Evolutionary conservation across 1,140 invertebrate species (phyloP).

Genomic region (Cydia pomonella): DNA sequence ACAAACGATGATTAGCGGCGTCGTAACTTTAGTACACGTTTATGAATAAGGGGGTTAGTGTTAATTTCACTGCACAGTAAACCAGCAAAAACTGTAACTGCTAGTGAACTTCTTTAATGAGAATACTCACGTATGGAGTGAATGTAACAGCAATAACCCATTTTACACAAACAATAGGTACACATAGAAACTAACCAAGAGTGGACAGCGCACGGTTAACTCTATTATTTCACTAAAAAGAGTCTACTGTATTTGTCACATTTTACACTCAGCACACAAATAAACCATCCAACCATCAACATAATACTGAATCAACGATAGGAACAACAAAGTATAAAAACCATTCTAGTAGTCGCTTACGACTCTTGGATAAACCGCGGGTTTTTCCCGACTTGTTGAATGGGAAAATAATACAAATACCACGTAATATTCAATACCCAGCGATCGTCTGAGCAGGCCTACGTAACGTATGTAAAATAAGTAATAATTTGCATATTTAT

Average conservation of each 20-base stretch:
- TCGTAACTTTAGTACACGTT: too few relatives aligned
- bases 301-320: slow-evolving; percentile 13
- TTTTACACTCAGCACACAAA: not conserved
- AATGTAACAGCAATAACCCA: slow-evolving; percentile 16
- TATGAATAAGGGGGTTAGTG: too few relatives aligned
- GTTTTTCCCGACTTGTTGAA: slow-evolving; percentile 16
- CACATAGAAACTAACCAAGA: not conserved
- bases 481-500: not conserved
- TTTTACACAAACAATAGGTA: slow-evolving; percentile 1
- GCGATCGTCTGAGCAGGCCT: not conserved
- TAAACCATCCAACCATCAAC: not conserved
- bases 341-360: not conserved
- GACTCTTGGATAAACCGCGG: slow-evolving; percentile 21
- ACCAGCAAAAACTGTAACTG: not conserved
- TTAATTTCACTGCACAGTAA: not conserved
- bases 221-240: not conserved
- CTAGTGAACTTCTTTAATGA: not conserved
- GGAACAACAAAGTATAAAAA: slow-evolving; percentile 1
- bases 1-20: too few relatives aligned
- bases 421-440: slow-evolving; percentile 6
- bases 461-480: not conserved
- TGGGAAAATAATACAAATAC: slow-evolving; percentile 12
- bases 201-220: not conserved
- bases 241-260: not conserved
- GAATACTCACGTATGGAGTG: slow-evolving; percentile 6